A percentile compares a stretch with the other conserved stretches of the same genome.
Conservation (phyloP, 1,140 invertebrate species). For the Drosophila quadrilineata region DNA sequence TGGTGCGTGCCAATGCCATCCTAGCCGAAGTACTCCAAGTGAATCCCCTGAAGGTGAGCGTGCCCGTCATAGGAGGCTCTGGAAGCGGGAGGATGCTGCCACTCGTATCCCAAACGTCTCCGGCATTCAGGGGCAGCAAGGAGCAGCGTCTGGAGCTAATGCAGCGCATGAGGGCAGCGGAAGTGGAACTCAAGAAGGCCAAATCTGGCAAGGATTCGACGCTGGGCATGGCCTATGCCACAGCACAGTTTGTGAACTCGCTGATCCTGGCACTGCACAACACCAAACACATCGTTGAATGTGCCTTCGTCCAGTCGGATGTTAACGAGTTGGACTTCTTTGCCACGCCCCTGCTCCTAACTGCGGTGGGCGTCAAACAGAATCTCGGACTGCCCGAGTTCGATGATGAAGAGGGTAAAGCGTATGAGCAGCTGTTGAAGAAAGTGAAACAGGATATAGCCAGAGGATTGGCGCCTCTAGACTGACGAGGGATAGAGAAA, state of each 20-base stretch:
- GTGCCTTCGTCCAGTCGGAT: constrained; percentile 94
- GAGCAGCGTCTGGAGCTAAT: constrained; percentile 89
- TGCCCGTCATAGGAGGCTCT: constrained; percentile 98
- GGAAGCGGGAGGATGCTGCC: constrained; percentile 98
- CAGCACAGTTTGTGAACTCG: constrained; percentile 91
- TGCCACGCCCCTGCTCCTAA: constrained; percentile 94
- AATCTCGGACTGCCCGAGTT: constrained; percentile 95
- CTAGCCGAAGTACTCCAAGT: constrained; percentile 90
- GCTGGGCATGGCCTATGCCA: constrained; percentile 98
- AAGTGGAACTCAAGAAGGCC: constrained; percentile 98
- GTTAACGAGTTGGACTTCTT: constrained; percentile 95
- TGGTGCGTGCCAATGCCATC: constrained; percentile 97
- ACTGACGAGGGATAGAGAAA: neutral
- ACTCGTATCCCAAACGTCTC: constrained; percentile 94
- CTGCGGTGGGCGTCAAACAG: constrained; percentile 94
- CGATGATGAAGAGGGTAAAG: constrained; percentile 89
- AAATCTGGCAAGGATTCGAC: constrained; percentile 98
- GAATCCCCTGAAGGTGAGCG: constrained; percentile 88
- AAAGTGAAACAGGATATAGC: constrained; percentile 96
- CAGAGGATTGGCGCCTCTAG: constrained; percentile 88
- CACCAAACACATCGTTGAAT: constrained; percentile 92
- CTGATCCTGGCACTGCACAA: constrained; percentile 91
- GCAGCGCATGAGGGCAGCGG: constrained; percentile 94
- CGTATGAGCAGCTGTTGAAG: constrained; percentile 92
- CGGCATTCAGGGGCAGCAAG: constrained; percentile 86